Evolutionary conservation across 2,797 vertebrate species (phyloP).

Genomic region (Benthosema pterotum): DNA sequence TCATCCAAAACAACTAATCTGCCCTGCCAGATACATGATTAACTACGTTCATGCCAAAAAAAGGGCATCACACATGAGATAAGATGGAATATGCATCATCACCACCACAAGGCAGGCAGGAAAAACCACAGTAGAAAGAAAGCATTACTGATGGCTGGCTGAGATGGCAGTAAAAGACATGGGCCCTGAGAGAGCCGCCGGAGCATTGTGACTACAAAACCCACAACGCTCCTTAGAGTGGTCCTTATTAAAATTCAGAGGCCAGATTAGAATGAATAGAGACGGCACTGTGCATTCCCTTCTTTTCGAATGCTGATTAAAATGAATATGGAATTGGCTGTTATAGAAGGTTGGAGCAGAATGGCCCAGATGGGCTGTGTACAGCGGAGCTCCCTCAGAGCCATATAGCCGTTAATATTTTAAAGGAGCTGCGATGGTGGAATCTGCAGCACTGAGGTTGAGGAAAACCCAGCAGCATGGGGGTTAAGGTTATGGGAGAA

Average conservation of each 20-base stretch:
- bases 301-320: constrained; percentile 63
- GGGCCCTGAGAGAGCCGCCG: constrained; percentile 43
- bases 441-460: constrained; percentile 37
- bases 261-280: constrained; percentile 49
- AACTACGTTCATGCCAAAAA: constrained; percentile 44
- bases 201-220: constrained; percentile 26
- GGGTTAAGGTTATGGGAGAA: not conserved
- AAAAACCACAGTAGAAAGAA: constrained; percentile 17
- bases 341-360: constrained; percentile 5
- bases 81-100: constrained; percentile 61
- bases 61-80: constrained; percentile 51
- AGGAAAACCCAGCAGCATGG: constrained; percentile 7
- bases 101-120: constrained; percentile 38
- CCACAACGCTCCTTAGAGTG: constrained; percentile 37
- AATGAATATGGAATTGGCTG: constrained; percentile 56
- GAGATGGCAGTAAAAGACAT: constrained; percentile 39
- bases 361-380: constrained; percentile 10
- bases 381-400: constrained; percentile 41
- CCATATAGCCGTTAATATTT: constrained; percentile 58
- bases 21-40: constrained; percentile 59
- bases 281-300: constrained; percentile 12
- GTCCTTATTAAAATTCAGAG: constrained; percentile 55
- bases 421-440: constrained; percentile 45
- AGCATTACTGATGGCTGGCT: constrained; percentile 45
- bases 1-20: constrained; percentile 32